These are phyloP conservation scores for Capitulum mitella DNA, from an alignment of 2,888 invertebrate genomes.

Conservation along the genomic window DNA sequence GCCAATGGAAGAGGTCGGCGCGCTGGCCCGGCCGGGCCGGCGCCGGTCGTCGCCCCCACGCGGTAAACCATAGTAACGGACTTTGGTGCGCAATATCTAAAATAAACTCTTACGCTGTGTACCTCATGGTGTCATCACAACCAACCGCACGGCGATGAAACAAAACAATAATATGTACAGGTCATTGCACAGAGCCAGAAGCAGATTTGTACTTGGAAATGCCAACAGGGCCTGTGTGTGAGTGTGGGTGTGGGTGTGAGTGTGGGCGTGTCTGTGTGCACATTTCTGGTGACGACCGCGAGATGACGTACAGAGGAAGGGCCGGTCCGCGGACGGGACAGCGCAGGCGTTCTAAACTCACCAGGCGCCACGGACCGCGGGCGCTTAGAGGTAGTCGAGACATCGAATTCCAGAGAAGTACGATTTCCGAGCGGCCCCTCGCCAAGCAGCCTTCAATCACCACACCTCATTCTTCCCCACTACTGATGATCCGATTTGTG, in stretches of 20 bases:
- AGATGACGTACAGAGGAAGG: not conserved
- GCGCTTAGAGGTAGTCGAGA: not conserved
- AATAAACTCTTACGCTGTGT: slow-evolving; percentile 16
- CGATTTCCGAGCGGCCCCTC: not conserved
- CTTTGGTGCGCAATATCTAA: slow-evolving; percentile 22
- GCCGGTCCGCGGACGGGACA: not conserved
- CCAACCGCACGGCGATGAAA: slow-evolving; percentile 5
- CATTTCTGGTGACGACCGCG: not conserved
- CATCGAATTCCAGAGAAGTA: too few species aligned
- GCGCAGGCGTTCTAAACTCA: not conserved
- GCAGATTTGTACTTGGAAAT: slow-evolving; percentile 23
- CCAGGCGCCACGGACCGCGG: not conserved
- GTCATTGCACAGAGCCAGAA: slow-evolving; percentile 19
- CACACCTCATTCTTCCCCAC: not conserved
- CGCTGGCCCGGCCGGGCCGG: too few species aligned
- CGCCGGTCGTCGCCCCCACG: not conserved
- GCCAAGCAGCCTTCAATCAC: not conserved
- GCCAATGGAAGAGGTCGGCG: not conserved
- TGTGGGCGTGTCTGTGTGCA: not conserved
- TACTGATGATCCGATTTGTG: not conserved
- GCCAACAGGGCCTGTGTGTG: slow-evolving; percentile 19
- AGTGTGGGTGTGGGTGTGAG: not conserved
- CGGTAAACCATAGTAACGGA: slow-evolving; percentile 14
- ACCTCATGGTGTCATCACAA: slow-evolving; percentile 20
- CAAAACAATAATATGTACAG: slow-evolving; percentile 16